A percentile compares a stretch with the other conserved stretches of the same genome.
phyloP scores from a whole-genome alignment of 1,140 invertebrate species.

The Cyrtorhinus lividipennis region DNA sequence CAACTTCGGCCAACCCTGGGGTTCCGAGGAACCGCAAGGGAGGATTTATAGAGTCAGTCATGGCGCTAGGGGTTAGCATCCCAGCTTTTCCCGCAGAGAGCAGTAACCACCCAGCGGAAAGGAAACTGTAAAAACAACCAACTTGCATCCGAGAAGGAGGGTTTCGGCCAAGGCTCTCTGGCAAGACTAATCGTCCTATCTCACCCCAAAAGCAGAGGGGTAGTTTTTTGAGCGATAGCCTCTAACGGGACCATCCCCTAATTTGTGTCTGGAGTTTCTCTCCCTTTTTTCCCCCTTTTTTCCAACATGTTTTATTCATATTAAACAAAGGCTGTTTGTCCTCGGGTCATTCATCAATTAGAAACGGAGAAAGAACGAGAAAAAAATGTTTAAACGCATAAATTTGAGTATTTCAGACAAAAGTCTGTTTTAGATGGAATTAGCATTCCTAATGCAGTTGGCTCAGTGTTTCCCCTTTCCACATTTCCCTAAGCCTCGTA shows the following conservation, averaged over 20 bases:
- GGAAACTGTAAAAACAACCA: background rate
- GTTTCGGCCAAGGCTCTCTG: background rate
- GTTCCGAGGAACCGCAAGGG: background rate
- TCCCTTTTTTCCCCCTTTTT: background rate
- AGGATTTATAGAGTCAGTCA: background rate
- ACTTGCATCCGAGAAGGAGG: background rate
- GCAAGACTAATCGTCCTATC: slow-evolving; percentile 6
- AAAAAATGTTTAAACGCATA: background rate
- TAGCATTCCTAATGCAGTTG: background rate
- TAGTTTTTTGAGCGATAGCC: slow-evolving; percentile 6
- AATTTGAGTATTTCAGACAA: slow-evolving; percentile 1
- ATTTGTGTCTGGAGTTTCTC: slow-evolving; percentile 1
- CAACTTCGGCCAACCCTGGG: background rate
- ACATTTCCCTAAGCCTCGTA: background rate
- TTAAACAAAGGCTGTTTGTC: slow-evolving; percentile 2
- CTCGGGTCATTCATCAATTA: slow-evolving; percentile 4
- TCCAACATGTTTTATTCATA: slow-evolving; percentile 1
- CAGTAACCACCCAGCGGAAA: background rate
- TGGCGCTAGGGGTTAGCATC: too few species aligned
- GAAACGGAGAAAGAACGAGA: background rate
- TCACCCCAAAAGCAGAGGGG: background rate
- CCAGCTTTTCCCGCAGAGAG: too few species aligned
- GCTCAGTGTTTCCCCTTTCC: background rate
- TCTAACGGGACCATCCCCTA: slow-evolving; percentile 7
- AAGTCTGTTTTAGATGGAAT: background rate